Evolutionary conservation across 2,888 invertebrate species (phyloP).

Genomic region (Lapara coniferarum): DNA sequence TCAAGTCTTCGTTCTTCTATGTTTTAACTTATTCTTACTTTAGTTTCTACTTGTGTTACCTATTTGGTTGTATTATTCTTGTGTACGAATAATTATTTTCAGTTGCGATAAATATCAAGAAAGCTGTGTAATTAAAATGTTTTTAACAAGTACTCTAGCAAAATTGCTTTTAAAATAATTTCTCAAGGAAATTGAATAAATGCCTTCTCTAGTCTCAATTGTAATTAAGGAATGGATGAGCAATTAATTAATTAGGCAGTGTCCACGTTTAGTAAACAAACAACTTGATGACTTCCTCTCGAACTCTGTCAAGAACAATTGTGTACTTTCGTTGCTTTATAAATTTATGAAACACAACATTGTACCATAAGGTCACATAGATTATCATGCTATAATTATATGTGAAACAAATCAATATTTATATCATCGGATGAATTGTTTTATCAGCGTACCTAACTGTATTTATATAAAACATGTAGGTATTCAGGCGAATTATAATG

Average conservation of each 20-base stretch:
- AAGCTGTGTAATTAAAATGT: too few relatives aligned
- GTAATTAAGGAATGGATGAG: conserved; percentile 59
- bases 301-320: conserved; percentile 32
- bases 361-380: neutral
- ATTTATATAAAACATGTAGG: too few relatives aligned
- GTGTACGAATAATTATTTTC: too few relatives aligned
- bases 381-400: neutral
- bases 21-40: neutral
- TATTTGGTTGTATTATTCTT: too few relatives aligned
- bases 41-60: too few relatives aligned
- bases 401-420: neutral
- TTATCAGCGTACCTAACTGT: too few relatives aligned
- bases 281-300: conserved; percentile 36
- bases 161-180: conserved; percentile 6
- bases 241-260: conserved; percentile 58
- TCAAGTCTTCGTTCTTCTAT: conserved; percentile 35
- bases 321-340: conserved; percentile 35
- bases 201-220: conserved; percentile 41
- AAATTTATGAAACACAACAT: neutral
- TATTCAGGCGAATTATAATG: too few relatives aligned
- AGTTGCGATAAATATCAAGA: too few relatives aligned
- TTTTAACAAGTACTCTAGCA: neutral
- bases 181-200: conserved; percentile 30
- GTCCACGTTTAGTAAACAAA: conserved; percentile 51
- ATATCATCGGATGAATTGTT: too few relatives aligned